Base-by-base conservation (phyloP, 2,113 vertebrate species). In the Sturnus vulgaris region DNA sequence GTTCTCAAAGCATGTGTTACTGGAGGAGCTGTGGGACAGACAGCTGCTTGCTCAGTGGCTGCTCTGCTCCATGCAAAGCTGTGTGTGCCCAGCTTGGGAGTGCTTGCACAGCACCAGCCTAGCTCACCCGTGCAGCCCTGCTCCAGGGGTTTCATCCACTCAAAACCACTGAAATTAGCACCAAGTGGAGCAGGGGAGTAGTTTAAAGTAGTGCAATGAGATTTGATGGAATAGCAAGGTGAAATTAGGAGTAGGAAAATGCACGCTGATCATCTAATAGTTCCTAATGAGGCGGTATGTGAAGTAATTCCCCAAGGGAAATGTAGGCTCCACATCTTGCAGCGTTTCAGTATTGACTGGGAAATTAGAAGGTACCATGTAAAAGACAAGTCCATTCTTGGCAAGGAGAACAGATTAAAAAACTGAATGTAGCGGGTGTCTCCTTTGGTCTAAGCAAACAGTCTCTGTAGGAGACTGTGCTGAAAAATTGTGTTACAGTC, bases 161-260 rank as follows among this genome's bases (percentile, higher is more conserved):
- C 52, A 47, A 2, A 50, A 63, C 7, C 64, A 44, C 49, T 42
- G 49, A 70, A 77, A 86, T 66, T 77, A 59, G 13, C 37, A 22
- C 49, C 49, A 60, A 37, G 68, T 42, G 37, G 59, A 66, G 35
- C 0, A 0, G 21, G 8, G 21, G 39, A 60, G n/a, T 31, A 19
- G 5, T 61, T 79, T 64, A 35, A 90, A 95, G 72, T 12, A 5
- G 19, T 57, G 30, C 60, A 44, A 21, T 40, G 56, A 75, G 52
- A 30, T 61, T 86, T 86, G 57, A 64, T 71, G 49, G 31, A 94
- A 72, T 24, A 93, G 44, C 40, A 27, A 81, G 30, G 49, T 69
- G 65, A 93, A 94, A 94, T 86, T 65, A 92, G 72, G 53, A 30
- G 49, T 56, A 90, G 49, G 55, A 83, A 90, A 89, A 91, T 25